These are phyloP conservation scores for Pseudachorutes palmiensis DNA, from an alignment of 1,140 invertebrate species.

Conservation along the genomic window DNA sequence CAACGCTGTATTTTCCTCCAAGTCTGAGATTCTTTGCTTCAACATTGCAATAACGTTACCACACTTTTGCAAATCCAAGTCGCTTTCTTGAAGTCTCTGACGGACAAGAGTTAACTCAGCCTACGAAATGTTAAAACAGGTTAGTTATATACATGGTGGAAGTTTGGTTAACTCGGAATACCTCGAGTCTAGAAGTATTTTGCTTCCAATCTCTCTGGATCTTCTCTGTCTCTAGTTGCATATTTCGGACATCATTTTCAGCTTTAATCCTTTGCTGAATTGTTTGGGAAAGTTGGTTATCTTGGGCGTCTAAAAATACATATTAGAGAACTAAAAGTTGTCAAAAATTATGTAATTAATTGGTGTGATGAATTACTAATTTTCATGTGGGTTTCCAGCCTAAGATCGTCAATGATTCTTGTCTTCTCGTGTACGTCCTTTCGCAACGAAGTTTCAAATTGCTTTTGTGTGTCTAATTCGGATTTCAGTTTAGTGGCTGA, in stretches of 20 bases:
- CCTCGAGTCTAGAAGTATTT: conserved; percentile 53
- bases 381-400: conserved; percentile 67
- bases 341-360: too few relatives aligned
- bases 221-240: conserved; percentile 53
- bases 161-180: too few relatives aligned
- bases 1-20: not conserved
- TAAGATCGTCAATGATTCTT: conserved; percentile 62
- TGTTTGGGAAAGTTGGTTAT: too few relatives aligned
- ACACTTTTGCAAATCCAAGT: not conserved
- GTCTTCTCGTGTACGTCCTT: conserved; percentile 63
- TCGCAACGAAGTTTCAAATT: conserved; percentile 62
- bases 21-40: not conserved
- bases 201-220: conserved; percentile 62
- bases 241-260: conserved; percentile 65
- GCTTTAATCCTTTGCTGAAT: too few relatives aligned
- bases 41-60: not conserved
- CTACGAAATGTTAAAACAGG: too few relatives aligned
- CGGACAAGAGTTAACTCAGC: not conserved
- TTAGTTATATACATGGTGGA: too few relatives aligned
- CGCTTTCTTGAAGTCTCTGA: not conserved
- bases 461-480: conserved; percentile 64
- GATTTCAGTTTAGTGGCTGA: conserved; percentile 61
- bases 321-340: too few relatives aligned
- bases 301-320: too few relatives aligned
- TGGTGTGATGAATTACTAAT: too few relatives aligned